Evolutionary conservation across 2,888 invertebrate species (phyloP), one percentile per base, ranked within the genome.

Genomic region (Drosophila algonquin): DNA sequence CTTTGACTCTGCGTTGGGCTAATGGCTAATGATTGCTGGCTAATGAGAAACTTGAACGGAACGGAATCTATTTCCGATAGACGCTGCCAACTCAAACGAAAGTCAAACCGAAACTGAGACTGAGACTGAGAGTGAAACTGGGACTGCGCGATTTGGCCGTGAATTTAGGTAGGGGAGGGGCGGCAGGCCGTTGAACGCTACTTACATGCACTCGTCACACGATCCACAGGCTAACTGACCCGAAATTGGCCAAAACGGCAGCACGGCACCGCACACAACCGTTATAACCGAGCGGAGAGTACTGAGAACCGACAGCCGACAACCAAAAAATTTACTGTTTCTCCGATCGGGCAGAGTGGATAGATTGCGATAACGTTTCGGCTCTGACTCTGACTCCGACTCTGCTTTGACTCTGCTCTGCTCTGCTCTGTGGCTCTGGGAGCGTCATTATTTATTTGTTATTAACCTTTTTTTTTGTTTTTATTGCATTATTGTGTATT

Each of bases 201-300:
- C 79, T 82, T 73, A 85, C 81, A 77, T 86, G 81, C 70, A 76
- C 62, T 77, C 84, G 62, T 58, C 76, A 56, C 81, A 77, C 77
- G 70, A 84, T 81, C 87, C 78, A 71, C 80, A 64, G 74, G 73
- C 80, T 70, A 80, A 83, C 83, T 83, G 83, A 71, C 76, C 81
- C 61, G 61, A 70, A 81, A 68, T 16, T 78, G 65, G 40, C 59
- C 46, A 57, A 63, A 48, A 78, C 67, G 9, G 45, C 56, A 50
- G 63, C 61, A 51, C 40, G n/a, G 6, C 14, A 7, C 21, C 1
- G 21, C 21, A 3, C 40, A 40, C 40, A 55, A 73, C 77, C 77
- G 78, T 81, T 86, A 81, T 86, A 83, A 68, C 77, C 78, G 54
- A 79, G 82, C 71, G 57, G 50, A 61, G 27, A 61, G 27, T 45